A percentile compares a stretch with the other conserved stretches of the same genome.
phyloP scores from a whole-genome alignment of 2,113 vertebrate genomes.

The Ophthalmolycus amberensis region DNA sequence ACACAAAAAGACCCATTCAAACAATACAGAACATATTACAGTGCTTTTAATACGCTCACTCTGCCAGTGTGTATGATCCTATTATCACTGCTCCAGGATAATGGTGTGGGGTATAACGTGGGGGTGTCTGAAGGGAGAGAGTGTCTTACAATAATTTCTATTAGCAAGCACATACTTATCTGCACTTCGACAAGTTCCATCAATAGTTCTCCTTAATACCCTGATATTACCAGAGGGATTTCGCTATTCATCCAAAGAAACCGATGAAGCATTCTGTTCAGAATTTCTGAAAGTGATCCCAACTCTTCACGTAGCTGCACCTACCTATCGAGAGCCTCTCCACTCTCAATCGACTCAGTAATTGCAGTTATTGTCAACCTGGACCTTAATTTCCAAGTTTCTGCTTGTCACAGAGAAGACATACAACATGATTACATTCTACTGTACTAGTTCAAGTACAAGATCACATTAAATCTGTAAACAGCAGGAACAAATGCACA shows the following conservation, averaged over 20 bases:
- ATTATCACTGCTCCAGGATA: conserved; percentile 31
- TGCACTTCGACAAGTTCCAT: conserved; percentile 27
- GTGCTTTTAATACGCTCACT: conserved; percentile 21
- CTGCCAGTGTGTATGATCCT: conserved; percentile 18
- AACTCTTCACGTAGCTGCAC: neutral
- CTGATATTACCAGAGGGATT: conserved; percentile 21
- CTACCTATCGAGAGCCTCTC: neutral
- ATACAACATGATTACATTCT: neutral
- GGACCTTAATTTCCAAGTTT: neutral
- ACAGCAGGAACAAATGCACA: neutral
- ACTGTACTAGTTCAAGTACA: neutral
- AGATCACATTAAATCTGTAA: neutral
- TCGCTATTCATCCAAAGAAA: conserved; percentile 27
- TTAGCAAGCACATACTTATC: conserved; percentile 18
- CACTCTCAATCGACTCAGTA: neutral
- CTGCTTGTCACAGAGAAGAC: neutral
- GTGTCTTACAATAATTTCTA: conserved; percentile 6
- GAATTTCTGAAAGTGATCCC: conserved; percentile 19
- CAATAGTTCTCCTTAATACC: conserved; percentile 24
- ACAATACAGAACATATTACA: neutral
- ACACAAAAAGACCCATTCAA: conserved; percentile 19
- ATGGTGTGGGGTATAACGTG: conserved; percentile 26
- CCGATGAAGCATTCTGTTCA: conserved; percentile 2
- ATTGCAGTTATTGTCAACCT: conserved; percentile 21
- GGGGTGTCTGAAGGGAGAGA: conserved; percentile 44